Evolutionary conservation across 2,888 invertebrate species (phyloP), one percentile per base, ranked within the genome.

Genomic region (Caenorhabditis zanzibari): DNA sequence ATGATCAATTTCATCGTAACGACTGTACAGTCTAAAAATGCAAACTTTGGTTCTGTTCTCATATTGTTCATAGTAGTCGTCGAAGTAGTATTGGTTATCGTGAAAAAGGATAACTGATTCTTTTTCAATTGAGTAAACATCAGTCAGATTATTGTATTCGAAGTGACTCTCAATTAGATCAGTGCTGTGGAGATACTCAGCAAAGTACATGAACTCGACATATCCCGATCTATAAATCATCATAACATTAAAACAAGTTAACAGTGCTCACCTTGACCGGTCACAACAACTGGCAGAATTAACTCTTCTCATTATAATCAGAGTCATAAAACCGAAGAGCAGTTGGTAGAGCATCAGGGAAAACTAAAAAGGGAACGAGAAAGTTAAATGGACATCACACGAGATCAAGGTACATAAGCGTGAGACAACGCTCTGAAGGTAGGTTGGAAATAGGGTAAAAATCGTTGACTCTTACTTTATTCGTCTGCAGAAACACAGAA

Each of bases 1-100:
- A 58, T 75, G 74, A 1, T 75, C 64, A 12, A 75, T 56, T 5
- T 66, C 64, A 24, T 66, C 74, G 4, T 41, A 32, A 10, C 56
- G 47, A 5, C 24, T 54, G 44, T 32, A 66, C 0, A 75, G 41
- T n/a, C 66, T 75, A 28, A 41, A 66, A 6, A 41, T 0, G 41
- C 74, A 75, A n/a, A 75, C 74, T 56, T 64, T 64, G 19, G 74
- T 56, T 6, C 74, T 28, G 41, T 75, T 75, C 12, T 66, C 44
- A 4, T 32, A 24, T 10, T 56, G 74, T 24, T 75, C 74, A 44
- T 75, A 75, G 24, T 47, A 54, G 22, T 75, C 66, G 19, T 75
- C 66, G 28, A 54, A 26, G 19, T 32, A 75, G 41, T 75, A 75
- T 22, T 75, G 66, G 54, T 66, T 63, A 16, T 16, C 10, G 26